Evolutionary conservation across 2,797 vertebrate species (phyloP).

Genomic region (Galago senegalensis): DNA sequence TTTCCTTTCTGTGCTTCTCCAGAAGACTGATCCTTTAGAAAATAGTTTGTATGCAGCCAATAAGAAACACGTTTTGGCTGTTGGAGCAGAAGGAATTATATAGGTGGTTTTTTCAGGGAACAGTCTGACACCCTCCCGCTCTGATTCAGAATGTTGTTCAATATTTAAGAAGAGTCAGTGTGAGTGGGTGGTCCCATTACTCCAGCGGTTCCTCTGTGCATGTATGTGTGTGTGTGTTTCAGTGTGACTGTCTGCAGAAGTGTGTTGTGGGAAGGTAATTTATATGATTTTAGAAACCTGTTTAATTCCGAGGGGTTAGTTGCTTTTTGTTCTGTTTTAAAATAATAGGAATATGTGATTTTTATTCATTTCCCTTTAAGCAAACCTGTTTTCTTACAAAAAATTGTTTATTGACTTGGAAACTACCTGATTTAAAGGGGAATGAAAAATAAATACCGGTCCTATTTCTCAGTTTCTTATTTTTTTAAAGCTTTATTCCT

Average conservation of each 20-base stretch:
- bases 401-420: slow-evolving; percentile 56
- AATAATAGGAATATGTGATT: slow-evolving; percentile 38
- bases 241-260: slow-evolving; percentile 43
- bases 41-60: not conserved
- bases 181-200: slow-evolving; percentile 46
- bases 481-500: not conserved
- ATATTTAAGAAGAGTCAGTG: slow-evolving; percentile 42
- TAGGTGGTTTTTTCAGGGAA: slow-evolving; percentile 33
- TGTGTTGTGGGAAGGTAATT: slow-evolving; percentile 54
- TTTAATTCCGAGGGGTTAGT: slow-evolving; percentile 53
- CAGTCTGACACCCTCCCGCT: not conserved
- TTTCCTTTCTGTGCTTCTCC: slow-evolving; percentile 7
- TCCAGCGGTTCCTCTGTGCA: not conserved
- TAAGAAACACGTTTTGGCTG: slow-evolving; percentile 5
- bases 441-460: slow-evolving; percentile 40
- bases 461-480: not conserved
- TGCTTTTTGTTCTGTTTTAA: not conserved
- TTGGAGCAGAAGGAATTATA: not conserved
- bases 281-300: slow-evolving; percentile 61
- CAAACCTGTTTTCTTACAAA: slow-evolving; percentile 22
- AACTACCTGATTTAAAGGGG: slow-evolving; percentile 45
- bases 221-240: not conserved
- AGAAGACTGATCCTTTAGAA: slow-evolving; percentile 28
- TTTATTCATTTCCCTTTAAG: slow-evolving; percentile 30
- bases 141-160: slow-evolving; percentile 51